Percentiles rank a stretch among this genome's conserved stretches.
These are phyloP conservation scores for Moxostoma hubbsi DNA, from an alignment of 2,797 vertebrate genomes.

Conservation along the genomic window DNA sequence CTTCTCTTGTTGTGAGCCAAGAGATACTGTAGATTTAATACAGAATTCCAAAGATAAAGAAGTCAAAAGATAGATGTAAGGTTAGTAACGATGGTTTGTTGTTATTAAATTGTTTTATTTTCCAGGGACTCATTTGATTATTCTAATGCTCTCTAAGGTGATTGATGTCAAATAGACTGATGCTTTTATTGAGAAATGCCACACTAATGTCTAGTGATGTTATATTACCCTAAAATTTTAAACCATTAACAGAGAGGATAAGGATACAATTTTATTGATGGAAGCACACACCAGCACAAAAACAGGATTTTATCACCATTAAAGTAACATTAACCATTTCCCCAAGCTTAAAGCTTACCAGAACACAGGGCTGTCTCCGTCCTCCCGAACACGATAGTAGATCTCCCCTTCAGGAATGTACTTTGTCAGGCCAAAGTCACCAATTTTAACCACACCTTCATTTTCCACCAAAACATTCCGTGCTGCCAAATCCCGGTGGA, in stretches of 20 bases:
- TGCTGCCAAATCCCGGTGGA: slow-evolving; percentile 92
- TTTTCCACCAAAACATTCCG: slow-evolving; percentile 91
- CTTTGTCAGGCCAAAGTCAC: slow-evolving; percentile 92
- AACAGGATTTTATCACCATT: slow-evolving; percentile 6
- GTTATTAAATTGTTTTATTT: not conserved
- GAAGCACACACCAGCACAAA: not conserved
- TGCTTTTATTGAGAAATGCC: slow-evolving; percentile 7
- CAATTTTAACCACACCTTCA: slow-evolving; percentile 88
- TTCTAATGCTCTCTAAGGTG: not conserved
- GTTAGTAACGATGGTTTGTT: not conserved
- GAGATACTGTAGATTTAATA: not conserved
- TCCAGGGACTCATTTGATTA: not conserved
- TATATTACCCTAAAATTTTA: not conserved
- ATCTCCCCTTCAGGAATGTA: slow-evolving; percentile 87
- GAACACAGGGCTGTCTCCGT: slow-evolving; percentile 92
- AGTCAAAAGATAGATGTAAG: not conserved
- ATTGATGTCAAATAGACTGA: not conserved
- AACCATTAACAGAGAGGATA: slow-evolving; percentile 11
- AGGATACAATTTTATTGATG: not conserved
- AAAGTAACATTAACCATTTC: slow-evolving; percentile 12
- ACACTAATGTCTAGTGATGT: not conserved
- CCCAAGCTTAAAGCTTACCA: slow-evolving; percentile 76
- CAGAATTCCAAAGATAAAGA: not conserved
- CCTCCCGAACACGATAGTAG: slow-evolving; percentile 89
- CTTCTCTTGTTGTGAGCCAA: not conserved